Conservation (phyloP, 2,797 vertebrate species). For the Leucoraja ocellata region DNA sequence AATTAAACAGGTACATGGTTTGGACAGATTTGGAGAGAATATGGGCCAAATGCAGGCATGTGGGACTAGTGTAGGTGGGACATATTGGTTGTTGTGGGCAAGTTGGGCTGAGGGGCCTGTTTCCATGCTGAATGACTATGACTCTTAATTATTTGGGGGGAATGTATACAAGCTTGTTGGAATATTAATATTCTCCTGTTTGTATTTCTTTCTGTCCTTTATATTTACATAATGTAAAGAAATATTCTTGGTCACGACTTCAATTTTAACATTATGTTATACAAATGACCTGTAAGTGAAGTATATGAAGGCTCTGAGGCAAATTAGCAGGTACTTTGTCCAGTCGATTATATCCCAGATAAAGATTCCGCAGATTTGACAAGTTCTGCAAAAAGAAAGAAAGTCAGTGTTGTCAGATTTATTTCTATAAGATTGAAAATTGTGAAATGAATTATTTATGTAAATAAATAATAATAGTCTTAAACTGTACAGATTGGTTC, state of each 20-base stretch:
- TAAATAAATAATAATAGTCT: background rate
- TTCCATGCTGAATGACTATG: no score
- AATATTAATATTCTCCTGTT: background rate
- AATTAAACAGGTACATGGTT: no score
- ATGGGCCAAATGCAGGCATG: no score
- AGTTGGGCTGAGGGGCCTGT: no score
- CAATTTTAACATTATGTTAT: background rate
- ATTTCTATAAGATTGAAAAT: no score
- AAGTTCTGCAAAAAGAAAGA: conserved; percentile 65
- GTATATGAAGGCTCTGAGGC: conserved; percentile 76
- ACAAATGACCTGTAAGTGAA: conserved; percentile 83
- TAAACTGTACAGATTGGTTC: background rate
- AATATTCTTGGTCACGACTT: background rate
- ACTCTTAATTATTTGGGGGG: background rate
- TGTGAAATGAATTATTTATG: background rate
- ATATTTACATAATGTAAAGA: background rate
- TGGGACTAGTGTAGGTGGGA: no score
- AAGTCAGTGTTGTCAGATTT: conserved; percentile 10
- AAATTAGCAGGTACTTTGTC: conserved; percentile 79
- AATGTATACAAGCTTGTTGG: background rate
- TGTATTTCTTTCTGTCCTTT: background rate
- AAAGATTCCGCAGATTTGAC: conserved; percentile 71
- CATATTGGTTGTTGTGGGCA: no score
- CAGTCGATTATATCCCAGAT: conserved; percentile 77
- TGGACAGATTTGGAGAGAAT: no score